Conservation (phyloP, 2,797 vertebrate species). For the Gobionotothen gibberifrons region DNA sequence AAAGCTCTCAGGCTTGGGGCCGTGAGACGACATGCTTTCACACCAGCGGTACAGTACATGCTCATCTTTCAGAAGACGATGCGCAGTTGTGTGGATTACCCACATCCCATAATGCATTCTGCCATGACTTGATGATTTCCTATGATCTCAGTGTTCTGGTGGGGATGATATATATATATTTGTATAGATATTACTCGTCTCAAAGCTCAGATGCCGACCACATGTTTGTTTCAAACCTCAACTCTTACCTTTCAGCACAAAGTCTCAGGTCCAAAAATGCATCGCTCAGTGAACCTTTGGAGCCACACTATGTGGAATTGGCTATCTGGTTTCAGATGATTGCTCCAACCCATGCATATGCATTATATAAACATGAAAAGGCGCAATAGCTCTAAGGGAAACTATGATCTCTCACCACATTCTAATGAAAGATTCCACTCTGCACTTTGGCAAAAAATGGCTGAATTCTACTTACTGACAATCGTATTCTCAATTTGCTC, state of each 20-base stretch:
- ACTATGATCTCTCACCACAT: slow-evolving; percentile 78
- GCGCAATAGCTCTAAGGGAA: slow-evolving; percentile 75
- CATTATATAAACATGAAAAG: slow-evolving; percentile 82
- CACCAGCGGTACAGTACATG: slow-evolving; percentile 53
- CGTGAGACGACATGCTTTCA: slow-evolving; percentile 71
- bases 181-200: slow-evolving; percentile 36
- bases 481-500: slow-evolving; percentile 63
- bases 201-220: slow-evolving; percentile 54
- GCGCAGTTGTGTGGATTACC: slow-evolving; percentile 52
- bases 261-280: slow-evolving; percentile 46
- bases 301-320: slow-evolving; percentile 61
- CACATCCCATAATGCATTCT: slow-evolving; percentile 51
- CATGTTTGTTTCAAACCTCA: slow-evolving; percentile 56
- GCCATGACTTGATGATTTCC: slow-evolving; percentile 55
- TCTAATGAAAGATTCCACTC: slow-evolving; percentile 80
- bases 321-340: slow-evolving; percentile 78
- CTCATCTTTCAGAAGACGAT: slow-evolving; percentile 51
- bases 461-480: slow-evolving; percentile 66
- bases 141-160: slow-evolving; percentile 46
- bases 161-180: slow-evolving; percentile 46
- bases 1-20: slow-evolving; percentile 67
- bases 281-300: slow-evolving; percentile 45
- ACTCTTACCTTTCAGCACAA: slow-evolving; percentile 52
- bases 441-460: slow-evolving; percentile 63
- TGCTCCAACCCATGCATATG: slow-evolving; percentile 78